Conservation (phyloP, 2,888 invertebrate species). For the Drosophila mayaguana region DNA sequence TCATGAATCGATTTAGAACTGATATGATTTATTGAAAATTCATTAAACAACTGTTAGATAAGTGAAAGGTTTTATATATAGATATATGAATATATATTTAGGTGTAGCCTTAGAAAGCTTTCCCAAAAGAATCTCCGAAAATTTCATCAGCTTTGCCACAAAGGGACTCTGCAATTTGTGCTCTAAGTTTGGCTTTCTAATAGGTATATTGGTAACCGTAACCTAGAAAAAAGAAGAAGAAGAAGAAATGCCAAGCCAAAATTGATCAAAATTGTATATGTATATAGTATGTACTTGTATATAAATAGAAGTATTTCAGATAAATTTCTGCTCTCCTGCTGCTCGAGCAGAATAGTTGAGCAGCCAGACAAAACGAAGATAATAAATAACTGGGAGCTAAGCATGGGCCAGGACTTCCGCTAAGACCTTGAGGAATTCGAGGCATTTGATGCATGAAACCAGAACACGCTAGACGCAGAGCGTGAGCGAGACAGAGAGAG, state of each 20-base stretch:
- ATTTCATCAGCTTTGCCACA: conserved; percentile 55
- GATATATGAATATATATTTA: neutral
- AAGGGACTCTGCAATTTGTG: conserved; percentile 39
- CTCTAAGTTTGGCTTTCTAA: conserved; percentile 44
- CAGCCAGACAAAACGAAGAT: conserved; percentile 42
- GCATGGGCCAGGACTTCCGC: neutral
- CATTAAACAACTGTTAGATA: conserved; percentile 30
- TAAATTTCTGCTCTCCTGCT: conserved; percentile 11
- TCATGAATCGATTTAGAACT: neutral
- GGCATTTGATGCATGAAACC: conserved; percentile 65
- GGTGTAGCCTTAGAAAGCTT: neutral
- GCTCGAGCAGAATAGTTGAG: conserved; percentile 28
- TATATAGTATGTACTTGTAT: neutral
- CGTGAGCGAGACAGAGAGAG: neutral
- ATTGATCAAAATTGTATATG: conserved; percentile 32
- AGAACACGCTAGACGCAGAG: conserved; percentile 44
- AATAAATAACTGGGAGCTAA: conserved; percentile 52
- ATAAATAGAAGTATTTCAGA: neutral
- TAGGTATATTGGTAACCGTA: conserved; percentile 74
- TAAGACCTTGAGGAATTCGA: conserved; percentile 49
- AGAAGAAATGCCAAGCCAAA: conserved; percentile 40
- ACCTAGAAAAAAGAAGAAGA: conserved; percentile 69
- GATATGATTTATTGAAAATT: conserved; percentile 40
- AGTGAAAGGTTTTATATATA: neutral
- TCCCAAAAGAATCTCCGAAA: conserved; percentile 25